Evolutionary conservation across 53 echinoderm and acorn worm species (phyloP).

Genomic region (Arbacia lixula): DNA sequence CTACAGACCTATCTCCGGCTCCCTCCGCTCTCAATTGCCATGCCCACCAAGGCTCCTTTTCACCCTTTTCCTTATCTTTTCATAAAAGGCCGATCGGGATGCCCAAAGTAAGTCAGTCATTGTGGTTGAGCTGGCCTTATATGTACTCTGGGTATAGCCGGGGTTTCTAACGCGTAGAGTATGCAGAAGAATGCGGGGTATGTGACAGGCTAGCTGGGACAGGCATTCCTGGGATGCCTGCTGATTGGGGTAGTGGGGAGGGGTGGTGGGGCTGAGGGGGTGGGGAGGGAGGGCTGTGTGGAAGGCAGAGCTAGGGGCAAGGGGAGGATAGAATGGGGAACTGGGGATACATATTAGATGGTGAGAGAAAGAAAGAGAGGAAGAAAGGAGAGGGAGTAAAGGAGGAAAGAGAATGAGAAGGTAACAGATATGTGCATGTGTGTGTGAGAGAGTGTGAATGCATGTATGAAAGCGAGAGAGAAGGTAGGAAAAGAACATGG

Average conservation of each 20-base stretch:
- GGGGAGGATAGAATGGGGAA: too few species aligned
- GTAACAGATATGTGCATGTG: background rate
- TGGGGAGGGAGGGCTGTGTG: too few species aligned
- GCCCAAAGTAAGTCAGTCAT: conserved; percentile 53
- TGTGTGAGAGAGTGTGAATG: background rate
- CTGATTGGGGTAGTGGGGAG: background rate
- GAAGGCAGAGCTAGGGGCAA: too few species aligned
- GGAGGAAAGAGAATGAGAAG: background rate
- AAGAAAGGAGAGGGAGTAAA: background rate
- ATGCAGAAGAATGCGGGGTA: conserved; percentile 44
- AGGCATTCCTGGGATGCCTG: conserved; percentile 35
- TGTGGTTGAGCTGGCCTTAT: conserved; percentile 38
- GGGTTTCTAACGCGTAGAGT: conserved; percentile 37
- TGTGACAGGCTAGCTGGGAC: conserved; percentile 60
- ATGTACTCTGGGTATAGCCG: conserved; percentile 36
- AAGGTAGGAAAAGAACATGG: too few species aligned
- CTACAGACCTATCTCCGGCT: too few species aligned
- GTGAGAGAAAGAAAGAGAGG: background rate
- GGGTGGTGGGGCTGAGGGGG: background rate
- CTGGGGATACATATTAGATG: too few species aligned
- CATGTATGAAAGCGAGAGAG: too few species aligned
- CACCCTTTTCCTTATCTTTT: conserved; percentile 18
- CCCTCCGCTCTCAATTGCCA: conserved; percentile 9
- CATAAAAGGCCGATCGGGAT: conserved; percentile 38
- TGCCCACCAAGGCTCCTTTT: conserved; percentile 14